Base-by-base conservation (phyloP, 35 echinoderm and acorn worm genomes). In the Lytechinus variegatus region DNA sequence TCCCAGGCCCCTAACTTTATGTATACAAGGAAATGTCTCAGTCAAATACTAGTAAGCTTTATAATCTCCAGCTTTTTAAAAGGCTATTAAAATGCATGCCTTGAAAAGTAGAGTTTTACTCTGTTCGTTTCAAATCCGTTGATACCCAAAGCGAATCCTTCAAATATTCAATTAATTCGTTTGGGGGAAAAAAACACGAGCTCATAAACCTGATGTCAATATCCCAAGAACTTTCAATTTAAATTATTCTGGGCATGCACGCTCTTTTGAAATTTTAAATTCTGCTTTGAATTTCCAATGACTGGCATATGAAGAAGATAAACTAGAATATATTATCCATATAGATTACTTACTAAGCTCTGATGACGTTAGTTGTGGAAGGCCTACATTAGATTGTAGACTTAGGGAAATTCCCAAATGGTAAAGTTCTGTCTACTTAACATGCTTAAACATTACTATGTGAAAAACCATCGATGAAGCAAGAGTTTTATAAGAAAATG, bases 271-370 rank as follows among this genome's bases (percentile, higher is more conserved):
- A 5, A 16, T 60, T 10, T 10, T 10, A 60, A 60, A 10, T 60
- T 60, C 3, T 60, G 10, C 6, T n/a, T 7, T 79, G 66, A 79
- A 79, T 79, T 79, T 24, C 19, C 19, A 24, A 79, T n/a, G 66
- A 79, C 6, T 79, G 66, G n/a, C 21, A 79, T 79, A 7, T 79
- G 66, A 79, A n/a, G 66, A 21, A 5, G 19, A 79, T 79, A 24
- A 71, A 79, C 66, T 79, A 79, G 66, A 79, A 79, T 79, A 24
- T 79, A 79, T 79, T 79, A 79, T 79, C n/a, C 66, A 79, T n/a
- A 24, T 24, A 7, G 66, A 79, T 79, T 79, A 79, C 14, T 24
- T 79, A 7, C 19, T 79, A 79, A 79, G 66, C 66, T 79, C 6
- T 79, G 14, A 24, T 79, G 66, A 79, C 66, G 66, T 79, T 16